A percentile compares a stretch with the other conserved stretches of the same genome.
Conservation (phyloP, 1,140 invertebrate genomes). For the Coptotermes formosanus region DNA sequence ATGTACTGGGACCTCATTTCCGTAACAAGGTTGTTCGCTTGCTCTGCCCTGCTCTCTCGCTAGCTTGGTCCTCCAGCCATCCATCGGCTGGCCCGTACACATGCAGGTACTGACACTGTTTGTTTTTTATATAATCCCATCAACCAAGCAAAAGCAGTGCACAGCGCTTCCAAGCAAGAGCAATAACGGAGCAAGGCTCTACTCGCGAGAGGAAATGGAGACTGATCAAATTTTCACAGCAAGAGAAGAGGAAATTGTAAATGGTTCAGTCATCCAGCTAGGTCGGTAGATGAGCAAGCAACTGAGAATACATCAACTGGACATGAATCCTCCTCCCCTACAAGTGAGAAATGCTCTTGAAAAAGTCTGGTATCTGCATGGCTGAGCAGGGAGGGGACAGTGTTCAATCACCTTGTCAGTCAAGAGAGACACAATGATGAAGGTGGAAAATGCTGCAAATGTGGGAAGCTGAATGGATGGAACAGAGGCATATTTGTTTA, state of each 20-base stretch:
- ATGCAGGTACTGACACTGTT: neutral
- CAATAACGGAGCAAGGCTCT: neutral
- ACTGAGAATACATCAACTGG: neutral
- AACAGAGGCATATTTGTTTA: neutral
- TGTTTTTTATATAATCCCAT: conserved; percentile 15
- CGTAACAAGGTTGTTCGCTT: conserved; percentile 14
- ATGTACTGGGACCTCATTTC: conserved; percentile 17
- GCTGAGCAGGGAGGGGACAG: conserved; percentile 8
- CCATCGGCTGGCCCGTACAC: neutral
- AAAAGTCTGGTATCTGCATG: conserved; percentile 6
- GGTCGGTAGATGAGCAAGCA: neutral
- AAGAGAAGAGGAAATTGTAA: conserved; percentile 13
- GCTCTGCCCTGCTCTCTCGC: neutral
- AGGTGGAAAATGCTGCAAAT: neutral
- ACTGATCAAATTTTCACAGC: conserved; percentile 12
- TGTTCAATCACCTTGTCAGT: neutral
- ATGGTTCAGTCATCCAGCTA: neutral
- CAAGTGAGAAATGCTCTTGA: neutral
- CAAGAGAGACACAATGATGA: neutral
- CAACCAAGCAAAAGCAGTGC: neutral
- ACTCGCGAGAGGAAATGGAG: neutral
- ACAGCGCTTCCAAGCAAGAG: neutral
- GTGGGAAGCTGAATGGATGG: neutral
- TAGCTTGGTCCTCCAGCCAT: conserved; percentile 8
- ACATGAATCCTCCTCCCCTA: neutral